A percentile compares a stretch with the other conserved stretches of the same genome.
Evolutionary conservation across 2,113 vertebrate species (phyloP).

Genomic region (Lasiurus cinereus): DNA sequence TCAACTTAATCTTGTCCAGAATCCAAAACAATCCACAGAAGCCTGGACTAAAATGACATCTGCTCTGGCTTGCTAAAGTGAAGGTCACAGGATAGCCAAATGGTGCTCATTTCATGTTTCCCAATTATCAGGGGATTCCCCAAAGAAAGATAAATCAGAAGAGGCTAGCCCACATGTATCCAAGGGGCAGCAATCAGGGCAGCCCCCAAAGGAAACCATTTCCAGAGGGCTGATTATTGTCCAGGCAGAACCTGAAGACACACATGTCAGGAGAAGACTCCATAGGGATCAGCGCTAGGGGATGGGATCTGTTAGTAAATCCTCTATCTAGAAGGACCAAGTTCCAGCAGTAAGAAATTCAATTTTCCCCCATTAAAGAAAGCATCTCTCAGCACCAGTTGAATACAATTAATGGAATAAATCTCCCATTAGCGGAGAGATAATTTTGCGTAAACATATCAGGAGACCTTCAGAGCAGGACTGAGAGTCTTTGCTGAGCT

Average conservation of each 20-base stretch:
- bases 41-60: slow-evolving; percentile 58
- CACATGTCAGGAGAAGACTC: slow-evolving; percentile 56
- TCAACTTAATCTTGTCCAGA: slow-evolving; percentile 78
- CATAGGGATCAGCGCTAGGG: slow-evolving; percentile 27
- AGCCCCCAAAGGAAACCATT: slow-evolving; percentile 63
- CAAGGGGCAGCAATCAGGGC: neutral
- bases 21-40: slow-evolving; percentile 72
- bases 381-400: slow-evolving; percentile 78
- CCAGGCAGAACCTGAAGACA: slow-evolving; percentile 52
- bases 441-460: slow-evolving; percentile 89
- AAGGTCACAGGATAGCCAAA: slow-evolving; percentile 61
- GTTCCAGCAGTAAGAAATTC: slow-evolving; percentile 77
- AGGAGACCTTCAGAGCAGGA: slow-evolving; percentile 84
- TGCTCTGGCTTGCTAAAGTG: slow-evolving; percentile 48
- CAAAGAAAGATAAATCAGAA: slow-evolving; percentile 58
- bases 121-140: slow-evolving; percentile 67
- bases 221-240: slow-evolving; percentile 51
- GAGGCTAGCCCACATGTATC: neutral
- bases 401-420: slow-evolving; percentile 87
- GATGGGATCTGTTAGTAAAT: slow-evolving; percentile 78
- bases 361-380: slow-evolving; percentile 82
- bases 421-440: slow-evolving; percentile 87
- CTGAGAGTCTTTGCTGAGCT: slow-evolving; percentile 82
- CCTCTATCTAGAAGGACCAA: slow-evolving; percentile 76
- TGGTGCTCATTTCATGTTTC: slow-evolving; percentile 63